phyloP scores from a whole-genome alignment of 2,113 vertebrate genomes.

The Pedetes capensis region DNA sequence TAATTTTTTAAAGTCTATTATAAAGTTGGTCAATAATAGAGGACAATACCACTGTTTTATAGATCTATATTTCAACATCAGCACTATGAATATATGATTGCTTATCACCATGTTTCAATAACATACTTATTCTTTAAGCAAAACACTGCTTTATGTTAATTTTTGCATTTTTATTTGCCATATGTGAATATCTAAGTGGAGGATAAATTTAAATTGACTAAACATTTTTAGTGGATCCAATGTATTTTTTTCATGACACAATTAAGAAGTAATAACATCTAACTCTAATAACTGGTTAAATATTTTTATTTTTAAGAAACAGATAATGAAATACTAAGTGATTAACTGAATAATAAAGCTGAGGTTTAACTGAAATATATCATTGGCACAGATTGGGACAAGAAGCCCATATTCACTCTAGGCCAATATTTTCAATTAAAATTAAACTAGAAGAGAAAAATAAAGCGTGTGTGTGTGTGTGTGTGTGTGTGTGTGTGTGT shows the following conservation, averaged over 20 bases:
- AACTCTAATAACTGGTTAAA: slow-evolving; percentile 26
- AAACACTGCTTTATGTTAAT: slow-evolving; percentile 15
- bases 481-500: too few species aligned
- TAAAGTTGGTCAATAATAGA: not conserved
- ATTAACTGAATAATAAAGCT: slow-evolving; percentile 33
- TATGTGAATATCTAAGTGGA: not conserved
- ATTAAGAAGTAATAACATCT: slow-evolving; percentile 14
- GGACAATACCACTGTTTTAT: not conserved
- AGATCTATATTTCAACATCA: not conserved
- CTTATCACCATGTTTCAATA: not conserved
- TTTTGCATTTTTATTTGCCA: slow-evolving; percentile 20
- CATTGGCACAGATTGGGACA: not conserved
- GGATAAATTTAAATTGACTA: slow-evolving; percentile 50
- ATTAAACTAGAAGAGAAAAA: slow-evolving; percentile 48
- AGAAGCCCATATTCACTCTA: not conserved
- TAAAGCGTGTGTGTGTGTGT: not conserved
- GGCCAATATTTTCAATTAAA: slow-evolving; percentile 49
- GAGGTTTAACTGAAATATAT: not conserved
- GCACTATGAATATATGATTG: not conserved
- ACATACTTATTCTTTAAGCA: slow-evolving; percentile 5
- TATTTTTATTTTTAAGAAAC: slow-evolving; percentile 28
- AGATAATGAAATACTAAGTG: slow-evolving; percentile 7
- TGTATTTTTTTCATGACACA: slow-evolving; percentile 23
- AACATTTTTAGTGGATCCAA: slow-evolving; percentile 38
- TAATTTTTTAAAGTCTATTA: not conserved